A percentile compares a stretch with the other conserved stretches of the same genome.
Conservation (phyloP, 2,797 vertebrate genomes). For the Acridotheres tristis region DNA sequence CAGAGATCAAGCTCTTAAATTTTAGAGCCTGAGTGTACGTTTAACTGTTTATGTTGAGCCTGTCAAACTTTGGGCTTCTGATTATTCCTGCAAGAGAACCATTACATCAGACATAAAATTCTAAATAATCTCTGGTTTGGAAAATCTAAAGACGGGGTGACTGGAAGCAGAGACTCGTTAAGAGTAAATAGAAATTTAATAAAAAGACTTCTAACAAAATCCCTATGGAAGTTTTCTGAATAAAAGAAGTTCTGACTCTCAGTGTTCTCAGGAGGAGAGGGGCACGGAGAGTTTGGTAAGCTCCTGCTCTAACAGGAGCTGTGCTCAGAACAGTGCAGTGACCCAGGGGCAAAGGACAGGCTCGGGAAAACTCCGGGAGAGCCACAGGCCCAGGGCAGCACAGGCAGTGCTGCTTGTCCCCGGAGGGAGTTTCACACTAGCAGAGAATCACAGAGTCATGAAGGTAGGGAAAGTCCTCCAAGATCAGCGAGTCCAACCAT, state of each 20-base stretch:
- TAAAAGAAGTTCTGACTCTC: background rate
- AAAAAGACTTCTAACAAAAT: background rate
- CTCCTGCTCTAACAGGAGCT: background rate
- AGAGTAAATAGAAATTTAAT: background rate
- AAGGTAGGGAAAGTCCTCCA: background rate
- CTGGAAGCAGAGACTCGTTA: background rate
- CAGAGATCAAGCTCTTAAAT: background rate
- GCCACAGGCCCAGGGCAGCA: background rate
- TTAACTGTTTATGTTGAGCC: background rate
- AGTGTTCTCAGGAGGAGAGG: background rate
- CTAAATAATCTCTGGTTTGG: background rate
- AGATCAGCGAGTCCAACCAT: background rate
- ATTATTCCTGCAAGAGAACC: background rate
- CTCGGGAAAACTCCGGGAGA: background rate
- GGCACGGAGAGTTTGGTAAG: background rate
- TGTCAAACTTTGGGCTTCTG: background rate
- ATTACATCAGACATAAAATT: background rate
- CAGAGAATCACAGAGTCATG: background rate
- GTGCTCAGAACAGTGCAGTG: background rate
- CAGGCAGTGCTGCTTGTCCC: accelerated
- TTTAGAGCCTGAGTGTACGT: background rate
- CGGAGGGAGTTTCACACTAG: background rate
- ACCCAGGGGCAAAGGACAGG: background rate
- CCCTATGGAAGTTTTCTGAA: background rate
- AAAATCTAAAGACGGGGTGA: background rate